Percentiles rank a stretch among this genome's conserved stretches.
Evolutionary conservation across 2,113 vertebrate genomes (phyloP).

Genomic region (Pelvicachromis taeniatus): DNA sequence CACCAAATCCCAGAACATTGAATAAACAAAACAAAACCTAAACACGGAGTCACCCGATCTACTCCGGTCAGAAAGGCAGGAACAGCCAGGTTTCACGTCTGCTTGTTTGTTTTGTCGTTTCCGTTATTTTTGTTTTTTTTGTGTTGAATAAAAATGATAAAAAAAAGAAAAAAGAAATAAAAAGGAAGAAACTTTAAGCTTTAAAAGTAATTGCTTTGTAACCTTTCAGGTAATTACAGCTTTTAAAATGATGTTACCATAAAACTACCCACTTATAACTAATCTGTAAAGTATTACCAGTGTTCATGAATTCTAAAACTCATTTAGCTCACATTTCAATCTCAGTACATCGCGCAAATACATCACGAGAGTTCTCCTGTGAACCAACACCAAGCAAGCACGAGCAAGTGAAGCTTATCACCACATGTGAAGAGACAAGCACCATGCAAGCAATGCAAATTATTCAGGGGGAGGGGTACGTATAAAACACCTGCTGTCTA

Average conservation of each 20-base stretch:
- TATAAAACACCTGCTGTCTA: conserved; percentile 3
- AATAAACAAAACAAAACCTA: not conserved
- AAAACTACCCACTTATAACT: not conserved
- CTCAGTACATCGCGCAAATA: not conserved
- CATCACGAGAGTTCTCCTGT: not conserved
- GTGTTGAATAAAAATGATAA: not conserved
- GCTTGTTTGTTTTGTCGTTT: not conserved
- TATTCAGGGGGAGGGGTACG: not conserved
- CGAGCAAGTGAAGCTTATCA: not conserved
- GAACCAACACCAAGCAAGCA: not conserved
- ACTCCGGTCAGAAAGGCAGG: rapidly evolving
- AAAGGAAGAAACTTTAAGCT: not conserved
- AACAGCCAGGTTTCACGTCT: not conserved
- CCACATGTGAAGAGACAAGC: not conserved
- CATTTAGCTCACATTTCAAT: not conserved
- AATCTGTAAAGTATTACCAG: not conserved
- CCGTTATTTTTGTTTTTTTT: not conserved
- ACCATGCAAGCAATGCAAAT: not conserved
- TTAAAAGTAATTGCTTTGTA: not conserved
- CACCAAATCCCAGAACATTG: not conserved
- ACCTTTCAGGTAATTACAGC: not conserved
- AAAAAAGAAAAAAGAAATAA: not conserved
- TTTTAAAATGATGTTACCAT: not conserved
- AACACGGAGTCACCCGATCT: not conserved
- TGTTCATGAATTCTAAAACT: not conserved